Evolutionary conservation across 2,888 invertebrate species (phyloP).

Genomic region (Camponotus fellah): DNA sequence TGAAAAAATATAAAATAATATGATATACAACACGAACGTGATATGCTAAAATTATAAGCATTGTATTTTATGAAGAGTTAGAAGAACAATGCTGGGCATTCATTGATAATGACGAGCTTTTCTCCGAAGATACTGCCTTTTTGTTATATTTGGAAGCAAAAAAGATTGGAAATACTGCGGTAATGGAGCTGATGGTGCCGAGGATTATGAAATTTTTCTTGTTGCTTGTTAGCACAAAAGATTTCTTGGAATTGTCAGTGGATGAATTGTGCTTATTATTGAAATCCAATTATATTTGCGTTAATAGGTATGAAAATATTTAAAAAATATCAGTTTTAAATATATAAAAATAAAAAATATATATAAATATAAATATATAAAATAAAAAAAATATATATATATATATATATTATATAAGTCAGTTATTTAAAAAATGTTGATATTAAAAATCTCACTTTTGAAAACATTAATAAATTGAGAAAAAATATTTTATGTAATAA

Average conservation of each 20-base stretch:
- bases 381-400: too few relatives aligned
- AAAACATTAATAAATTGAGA: background rate
- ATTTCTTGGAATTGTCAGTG: slow-evolving; percentile 90
- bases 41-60: background rate
- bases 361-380: slow-evolving; percentile 1
- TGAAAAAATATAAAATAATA: background rate
- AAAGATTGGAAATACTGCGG: slow-evolving; percentile 87
- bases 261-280: slow-evolving; percentile 90
- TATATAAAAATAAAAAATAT: slow-evolving; percentile 14
- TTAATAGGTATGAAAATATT: slow-evolving; percentile 88
- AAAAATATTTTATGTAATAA: background rate
- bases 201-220: slow-evolving; percentile 92
- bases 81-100: slow-evolving; percentile 93
- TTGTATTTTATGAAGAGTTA: slow-evolving; percentile 87
- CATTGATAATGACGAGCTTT: slow-evolving; percentile 90
- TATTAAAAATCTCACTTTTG: background rate
- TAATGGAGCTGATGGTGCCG: slow-evolving; percentile 91
- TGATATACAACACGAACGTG: background rate
- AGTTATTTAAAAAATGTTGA: background rate
- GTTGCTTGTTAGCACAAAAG: slow-evolving; percentile 91
- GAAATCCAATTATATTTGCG: slow-evolving; percentile 91
- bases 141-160: slow-evolving; percentile 89
- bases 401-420: background rate
- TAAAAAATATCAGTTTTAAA: background rate
- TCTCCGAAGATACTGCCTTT: slow-evolving; percentile 92